phyloP scores from a whole-genome alignment of 37 sponge, comb jelly and placozoan species.

The Amphimedon queenslandica region DNA sequence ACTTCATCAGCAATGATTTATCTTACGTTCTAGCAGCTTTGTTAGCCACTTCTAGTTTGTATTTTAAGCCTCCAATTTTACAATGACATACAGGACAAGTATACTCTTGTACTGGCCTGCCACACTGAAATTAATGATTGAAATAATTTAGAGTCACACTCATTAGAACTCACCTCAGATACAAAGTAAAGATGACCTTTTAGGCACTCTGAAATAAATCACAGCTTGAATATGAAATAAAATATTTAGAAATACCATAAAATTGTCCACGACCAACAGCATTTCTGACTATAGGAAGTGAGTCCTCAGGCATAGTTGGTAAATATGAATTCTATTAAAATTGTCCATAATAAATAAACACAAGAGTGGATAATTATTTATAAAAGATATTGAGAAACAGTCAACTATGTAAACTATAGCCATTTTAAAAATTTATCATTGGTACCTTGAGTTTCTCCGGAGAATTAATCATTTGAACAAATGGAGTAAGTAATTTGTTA shows the following conservation, averaged over 20 bases:
- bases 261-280: neutral
- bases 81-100: conserved; percentile 45
- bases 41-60: conserved; percentile 21
- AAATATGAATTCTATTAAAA: conserved; percentile 39
- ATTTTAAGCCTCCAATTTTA: conserved; percentile 40
- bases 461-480: neutral
- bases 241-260: conserved; percentile 2
- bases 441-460: conserved; percentile 12
- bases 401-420: too few species aligned
- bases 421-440: too few species aligned
- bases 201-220: conserved; percentile 44
- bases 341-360: neutral
- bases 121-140: conserved; percentile 24
- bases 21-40: conserved; percentile 37
- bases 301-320: conserved; percentile 65
- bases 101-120: conserved; percentile 12
- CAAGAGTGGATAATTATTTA: neutral
- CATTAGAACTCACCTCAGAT: conserved; percentile 39
- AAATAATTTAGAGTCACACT: neutral
- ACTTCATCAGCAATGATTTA: too few species aligned
- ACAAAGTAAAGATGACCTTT: conserved; percentile 75
- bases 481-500: neutral
- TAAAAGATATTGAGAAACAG: too few species aligned
- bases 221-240: neutral
- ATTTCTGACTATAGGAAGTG: conserved; percentile 35